Evolutionary conservation across 2,888 invertebrate species (phyloP).

Genomic region (Polyommatus icarus): DNA sequence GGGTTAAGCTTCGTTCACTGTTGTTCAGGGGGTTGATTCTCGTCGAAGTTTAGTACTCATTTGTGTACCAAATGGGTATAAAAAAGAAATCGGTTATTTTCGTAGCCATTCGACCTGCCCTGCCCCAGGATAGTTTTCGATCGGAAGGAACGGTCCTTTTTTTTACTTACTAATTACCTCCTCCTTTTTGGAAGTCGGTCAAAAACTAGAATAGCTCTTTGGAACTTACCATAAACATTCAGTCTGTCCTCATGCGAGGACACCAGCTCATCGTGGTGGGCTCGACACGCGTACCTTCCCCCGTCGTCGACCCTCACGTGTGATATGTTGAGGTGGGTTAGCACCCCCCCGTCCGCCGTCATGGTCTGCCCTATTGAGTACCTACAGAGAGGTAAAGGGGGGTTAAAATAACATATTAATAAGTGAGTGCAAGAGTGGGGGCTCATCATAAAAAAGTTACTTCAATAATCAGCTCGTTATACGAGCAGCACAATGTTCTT

Average conservation of each 20-base stretch:
- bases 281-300: slow-evolving; percentile 81
- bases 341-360: slow-evolving; percentile 61
- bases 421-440: too few species aligned
- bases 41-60: background rate
- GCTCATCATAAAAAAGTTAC: too few species aligned
- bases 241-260: slow-evolving; percentile 65
- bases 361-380: slow-evolving; percentile 67
- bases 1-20: background rate
- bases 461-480: background rate
- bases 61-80: too few species aligned
- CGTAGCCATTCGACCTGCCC: too few species aligned
- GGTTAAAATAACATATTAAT: background rate
- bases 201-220: too few species aligned
- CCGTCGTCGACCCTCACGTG: slow-evolving; percentile 81
- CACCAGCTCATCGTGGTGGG: slow-evolving; percentile 62
- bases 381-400: slow-evolving; percentile 45
- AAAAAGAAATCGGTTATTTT: too few species aligned
- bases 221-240: slow-evolving; percentile 75
- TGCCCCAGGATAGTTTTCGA: too few species aligned
- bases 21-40: background rate
- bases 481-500: background rate
- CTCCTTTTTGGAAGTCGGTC: too few species aligned
- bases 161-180: too few species aligned
- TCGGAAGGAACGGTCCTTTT: too few species aligned
- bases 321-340: slow-evolving; percentile 76